These are phyloP conservation scores for Merodon equestris DNA, from an alignment of 2,888 invertebrate species.

Conservation along the genomic window DNA sequence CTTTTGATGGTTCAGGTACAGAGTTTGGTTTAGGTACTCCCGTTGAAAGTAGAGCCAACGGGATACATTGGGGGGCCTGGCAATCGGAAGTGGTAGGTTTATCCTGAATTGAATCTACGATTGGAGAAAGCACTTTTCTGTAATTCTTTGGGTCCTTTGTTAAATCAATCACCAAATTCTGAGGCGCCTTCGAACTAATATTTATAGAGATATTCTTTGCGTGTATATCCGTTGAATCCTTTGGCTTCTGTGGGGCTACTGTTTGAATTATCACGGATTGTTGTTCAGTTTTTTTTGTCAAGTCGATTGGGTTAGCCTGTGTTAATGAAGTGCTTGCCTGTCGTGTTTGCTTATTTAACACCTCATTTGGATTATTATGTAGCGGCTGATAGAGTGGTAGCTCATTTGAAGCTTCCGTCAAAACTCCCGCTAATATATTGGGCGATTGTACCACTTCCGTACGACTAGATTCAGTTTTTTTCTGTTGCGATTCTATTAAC, in stretches of 20 bases:
- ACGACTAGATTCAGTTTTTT: too few species aligned
- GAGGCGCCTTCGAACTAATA: not conserved
- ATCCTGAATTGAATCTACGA: too few species aligned
- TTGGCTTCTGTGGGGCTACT: not conserved
- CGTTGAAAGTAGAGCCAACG: too few species aligned
- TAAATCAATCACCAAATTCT: constrained; percentile 35
- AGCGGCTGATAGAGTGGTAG: constrained; percentile 46
- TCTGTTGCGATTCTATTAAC: too few species aligned
- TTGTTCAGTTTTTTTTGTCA: constrained; percentile 17
- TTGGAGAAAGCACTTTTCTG: not conserved
- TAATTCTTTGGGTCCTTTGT: not conserved
- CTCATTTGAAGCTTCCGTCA: constrained; percentile 40
- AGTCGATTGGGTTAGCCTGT: constrained; percentile 43
- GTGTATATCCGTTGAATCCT: not conserved
- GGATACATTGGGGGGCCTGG: too few species aligned
- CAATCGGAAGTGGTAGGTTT: too few species aligned
- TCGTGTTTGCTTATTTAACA: not conserved
- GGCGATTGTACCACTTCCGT: constrained; percentile 31
- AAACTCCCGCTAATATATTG: constrained; percentile 53
- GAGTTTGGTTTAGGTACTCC: too few species aligned
- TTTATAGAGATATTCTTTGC: not conserved
- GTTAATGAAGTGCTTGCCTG: not conserved
- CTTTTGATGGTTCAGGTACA: too few species aligned
- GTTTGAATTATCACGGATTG: not conserved
- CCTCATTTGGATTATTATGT: not conserved